Evolutionary conservation across 2,797 vertebrate species (phyloP).

Genomic region (Sebastes taczanowskii): DNA sequence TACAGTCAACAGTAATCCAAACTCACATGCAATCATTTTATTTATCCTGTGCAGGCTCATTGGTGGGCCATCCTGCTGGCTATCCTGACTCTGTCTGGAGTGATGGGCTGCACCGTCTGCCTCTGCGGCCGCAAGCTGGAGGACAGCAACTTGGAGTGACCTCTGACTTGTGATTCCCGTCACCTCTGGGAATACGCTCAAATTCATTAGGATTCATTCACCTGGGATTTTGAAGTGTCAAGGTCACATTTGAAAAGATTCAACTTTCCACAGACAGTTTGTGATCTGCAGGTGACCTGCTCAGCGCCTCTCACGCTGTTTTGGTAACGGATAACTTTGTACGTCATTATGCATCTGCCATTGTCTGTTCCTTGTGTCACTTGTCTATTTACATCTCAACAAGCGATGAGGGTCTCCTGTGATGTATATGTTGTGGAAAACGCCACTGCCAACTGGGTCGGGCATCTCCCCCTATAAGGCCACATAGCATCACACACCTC

Average conservation of each 20-base stretch:
- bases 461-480: background rate
- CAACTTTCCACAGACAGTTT: background rate
- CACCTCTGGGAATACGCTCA: background rate
- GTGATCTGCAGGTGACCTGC: background rate
- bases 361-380: background rate
- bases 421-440: conserved; percentile 43
- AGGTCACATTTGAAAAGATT: background rate
- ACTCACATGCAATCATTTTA: background rate
- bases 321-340: background rate
- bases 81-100: conserved; percentile 78
- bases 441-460: background rate
- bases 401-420: background rate
- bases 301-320: background rate
- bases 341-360: conserved; percentile 4
- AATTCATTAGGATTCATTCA: background rate
- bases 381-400: conserved; percentile 3
- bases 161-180: background rate
- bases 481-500: background rate
- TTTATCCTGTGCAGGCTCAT: conserved; percentile 66
- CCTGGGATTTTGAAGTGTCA: background rate
- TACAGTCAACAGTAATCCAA: background rate
- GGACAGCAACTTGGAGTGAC: conserved; percentile 49
- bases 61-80: conserved; percentile 85
- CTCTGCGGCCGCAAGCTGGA: conserved; percentile 76
- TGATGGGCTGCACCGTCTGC: conserved; percentile 82